These are phyloP conservation scores for Drosophila sproati DNA, from an alignment of 1,140 invertebrate genomes.

Conservation along the genomic window DNA sequence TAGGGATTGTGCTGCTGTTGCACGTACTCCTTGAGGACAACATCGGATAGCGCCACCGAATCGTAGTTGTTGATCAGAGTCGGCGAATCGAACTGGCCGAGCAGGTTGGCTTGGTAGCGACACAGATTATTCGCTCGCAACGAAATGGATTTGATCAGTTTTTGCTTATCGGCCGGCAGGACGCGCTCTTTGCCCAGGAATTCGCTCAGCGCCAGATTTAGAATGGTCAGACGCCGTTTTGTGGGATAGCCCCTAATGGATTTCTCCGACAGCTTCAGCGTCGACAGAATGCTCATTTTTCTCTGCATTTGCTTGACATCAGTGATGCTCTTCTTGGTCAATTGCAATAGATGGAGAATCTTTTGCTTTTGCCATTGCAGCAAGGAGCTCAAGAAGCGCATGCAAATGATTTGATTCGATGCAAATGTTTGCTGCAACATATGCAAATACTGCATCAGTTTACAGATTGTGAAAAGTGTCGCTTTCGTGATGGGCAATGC, in stretches of 20 bases:
- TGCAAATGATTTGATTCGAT: slow-evolving; percentile 59
- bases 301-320: slow-evolving; percentile 59
- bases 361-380: slow-evolving; percentile 68
- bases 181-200: slow-evolving; percentile 58
- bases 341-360: slow-evolving; percentile 72
- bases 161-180: slow-evolving; percentile 57
- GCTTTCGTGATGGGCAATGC: slow-evolving; percentile 36
- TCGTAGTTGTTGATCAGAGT: slow-evolving; percentile 46
- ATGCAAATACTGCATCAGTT: slow-evolving; percentile 63
- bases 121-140: slow-evolving; percentile 44
- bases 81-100: slow-evolving; percentile 44
- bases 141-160: slow-evolving; percentile 45
- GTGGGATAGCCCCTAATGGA: slow-evolving; percentile 53
- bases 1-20: slow-evolving; percentile 57
- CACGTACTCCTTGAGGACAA: slow-evolving; percentile 50
- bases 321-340: slow-evolving; percentile 86
- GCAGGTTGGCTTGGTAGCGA: slow-evolving; percentile 31
- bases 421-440: slow-evolving; percentile 59
- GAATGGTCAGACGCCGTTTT: slow-evolving; percentile 42
- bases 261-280: slow-evolving; percentile 56
- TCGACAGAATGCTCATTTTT: slow-evolving; percentile 57
- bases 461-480: slow-evolving; percentile 44
- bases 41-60: slow-evolving; percentile 24
- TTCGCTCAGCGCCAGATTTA: slow-evolving; percentile 53
- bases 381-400: slow-evolving; percentile 45